Evolutionary conservation across 2,888 invertebrate species (phyloP), one percentile per base, ranked within the genome.

Genomic region (Rhopalosiphum nymphaeae): DNA sequence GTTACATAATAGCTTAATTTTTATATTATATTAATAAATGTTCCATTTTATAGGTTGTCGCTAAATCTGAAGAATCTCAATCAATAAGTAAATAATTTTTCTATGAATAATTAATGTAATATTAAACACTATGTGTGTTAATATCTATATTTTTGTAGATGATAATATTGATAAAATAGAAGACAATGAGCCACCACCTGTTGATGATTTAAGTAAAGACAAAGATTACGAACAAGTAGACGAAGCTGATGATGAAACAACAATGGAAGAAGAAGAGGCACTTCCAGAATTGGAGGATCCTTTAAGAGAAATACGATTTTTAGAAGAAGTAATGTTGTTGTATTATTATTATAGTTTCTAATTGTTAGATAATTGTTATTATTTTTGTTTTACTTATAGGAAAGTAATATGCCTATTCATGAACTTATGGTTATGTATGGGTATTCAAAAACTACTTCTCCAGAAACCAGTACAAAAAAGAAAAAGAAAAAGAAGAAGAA

Each of bases 201-300:
- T 84, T 36, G 93, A 90, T 57, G 89, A 89, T 16, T 90, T 61
- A 36, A 49, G 0, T 36, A 67, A 67, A 26, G 94, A 94, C n/a
- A 94, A 94, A 87, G 91, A 94, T 86, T 94, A 86, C 96, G 99
- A 99, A 96, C 97, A 99, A 97, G 98, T 99, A 95, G 98, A 99
- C 97, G 99, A 99, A 96, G 99, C 98, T 96, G 99, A 99, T 96
- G 99, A 99, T 96, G 99, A 99, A 96, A 97, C 98, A 96, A 99
- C 99, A 95, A 96, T 99, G 96, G 99, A 99, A 96, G 99, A 99
- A 96, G 99, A 99, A 97, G 99, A 99, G 97, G 98, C 98, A 91
- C 96, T 99, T 96, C 98, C 98, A 95, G 98, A 98, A 95, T 97
- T 98, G 95, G 97, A 97, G 95, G 98, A 99, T 96, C 97, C 98